Evolutionary conservation across 1,140 invertebrate species (phyloP), one percentile per base, ranked within the genome.

Genomic region (Acarapis woodi): DNA sequence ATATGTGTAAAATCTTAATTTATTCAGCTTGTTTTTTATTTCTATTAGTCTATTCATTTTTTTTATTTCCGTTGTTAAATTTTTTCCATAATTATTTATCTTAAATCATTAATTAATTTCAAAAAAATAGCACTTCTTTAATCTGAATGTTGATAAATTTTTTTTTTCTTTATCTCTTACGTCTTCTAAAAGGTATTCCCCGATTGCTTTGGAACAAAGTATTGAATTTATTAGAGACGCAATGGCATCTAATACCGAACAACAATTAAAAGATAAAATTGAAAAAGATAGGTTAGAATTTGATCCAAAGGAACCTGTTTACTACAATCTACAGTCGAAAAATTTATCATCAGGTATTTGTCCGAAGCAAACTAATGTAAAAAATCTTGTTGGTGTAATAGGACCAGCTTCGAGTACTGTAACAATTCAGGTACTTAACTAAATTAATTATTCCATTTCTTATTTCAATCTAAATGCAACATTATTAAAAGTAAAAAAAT

Each of bases 171-270:
- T n/a, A n/a, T n/a, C n/a, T n/a, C n/a, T n/a, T n/a, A n/a, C n/a
- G n/a, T n/a, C n/a, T n/a, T n/a, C n/a, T n/a, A n/a, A n/a, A n/a
- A n/a, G n/a, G n/a, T 57, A 50, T 37, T 48, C 70, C 1, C 66
- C 71, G 2, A 68, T 74, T 10, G 71, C 73, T 14, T 57, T 77
- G 26, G 72, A 74, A 51, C 70, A 76, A 52, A 70, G 64, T 44
- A 68, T 74, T 35, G 69, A 73, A 50, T 65, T 73, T 42, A 70
- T 73, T 31, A 56, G 69, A 24, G 68, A 72, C 48, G 63, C 66
- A n/a, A 68, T 69, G 34, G 55, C 61, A 1, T 55, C 62, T 6
- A 50, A 38, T 12, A 42, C 46, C n/a, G 44, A 45, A 20, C 14
- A 29, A 15, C 21, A 19, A 35, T 18, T 18, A 16, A 9, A 19